Conservation (phyloP, 2,113 vertebrate species). For the Oostethus manadensis region DNA sequence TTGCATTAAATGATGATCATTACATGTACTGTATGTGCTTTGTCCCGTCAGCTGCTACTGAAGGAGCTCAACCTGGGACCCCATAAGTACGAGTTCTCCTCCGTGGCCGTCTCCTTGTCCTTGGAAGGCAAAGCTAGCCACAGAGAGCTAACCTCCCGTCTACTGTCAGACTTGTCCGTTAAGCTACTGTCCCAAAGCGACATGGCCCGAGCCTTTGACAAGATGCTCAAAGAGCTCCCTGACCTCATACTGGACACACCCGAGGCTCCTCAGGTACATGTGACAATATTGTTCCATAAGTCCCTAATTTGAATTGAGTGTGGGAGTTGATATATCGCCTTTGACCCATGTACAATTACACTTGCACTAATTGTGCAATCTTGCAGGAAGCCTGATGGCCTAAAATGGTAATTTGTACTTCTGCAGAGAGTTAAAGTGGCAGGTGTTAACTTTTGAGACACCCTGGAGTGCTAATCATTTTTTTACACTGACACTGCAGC, state of each 20-base stretch:
- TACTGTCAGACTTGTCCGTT: conserved; percentile 77
- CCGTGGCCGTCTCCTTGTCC: conserved; percentile 77
- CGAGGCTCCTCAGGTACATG: conserved; percentile 78
- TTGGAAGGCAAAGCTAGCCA: conserved; percentile 86
- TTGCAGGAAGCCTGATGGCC: too few species aligned
- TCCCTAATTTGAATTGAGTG: too few species aligned
- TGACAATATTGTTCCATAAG: too few species aligned
- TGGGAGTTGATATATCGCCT: too few species aligned
- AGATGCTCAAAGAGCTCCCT: conserved; percentile 77
- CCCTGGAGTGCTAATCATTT: too few species aligned
- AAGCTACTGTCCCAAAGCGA: conserved; percentile 72
- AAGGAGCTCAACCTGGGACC: conserved; percentile 77
- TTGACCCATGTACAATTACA: too few species aligned
- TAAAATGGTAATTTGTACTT: too few species aligned
- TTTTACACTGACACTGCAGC: too few species aligned
- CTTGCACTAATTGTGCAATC: too few species aligned
- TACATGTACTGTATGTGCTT: background rate
- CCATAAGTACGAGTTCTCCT: conserved; percentile 73
- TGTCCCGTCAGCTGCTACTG: conserved; percentile 70
- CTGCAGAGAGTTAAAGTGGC: too few species aligned
- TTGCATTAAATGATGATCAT: too few species aligned
- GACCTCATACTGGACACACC: conserved; percentile 86
- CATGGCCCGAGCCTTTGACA: conserved; percentile 76
- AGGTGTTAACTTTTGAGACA: too few species aligned
- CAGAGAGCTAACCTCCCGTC: conserved; percentile 80